Evolutionary conservation across 2,113 vertebrate species (phyloP).

Genomic region (Synodontis membranacea): DNA sequence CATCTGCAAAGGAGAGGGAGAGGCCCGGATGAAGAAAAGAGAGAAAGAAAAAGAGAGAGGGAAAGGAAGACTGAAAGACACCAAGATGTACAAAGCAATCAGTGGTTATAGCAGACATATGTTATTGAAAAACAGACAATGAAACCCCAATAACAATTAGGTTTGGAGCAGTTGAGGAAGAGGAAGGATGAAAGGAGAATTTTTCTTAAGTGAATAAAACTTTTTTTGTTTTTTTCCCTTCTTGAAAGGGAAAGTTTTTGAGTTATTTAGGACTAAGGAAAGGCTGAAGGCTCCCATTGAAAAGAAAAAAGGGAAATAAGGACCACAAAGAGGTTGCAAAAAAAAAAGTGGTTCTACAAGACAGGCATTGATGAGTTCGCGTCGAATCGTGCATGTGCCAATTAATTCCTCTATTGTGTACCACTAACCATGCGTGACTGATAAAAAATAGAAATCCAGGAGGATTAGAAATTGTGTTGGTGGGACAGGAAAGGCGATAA

Average conservation of each 20-base stretch:
- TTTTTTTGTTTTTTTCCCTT: neutral
- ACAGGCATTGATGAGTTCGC: slow-evolving; percentile 64
- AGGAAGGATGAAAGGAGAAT: slow-evolving; percentile 37
- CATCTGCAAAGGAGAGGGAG: slow-evolving; percentile 85
- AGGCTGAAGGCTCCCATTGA: slow-evolving; percentile 23
- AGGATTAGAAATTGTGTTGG: slow-evolving; percentile 66
- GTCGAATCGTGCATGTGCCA: slow-evolving; percentile 63
- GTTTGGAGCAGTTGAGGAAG: slow-evolving; percentile 14
- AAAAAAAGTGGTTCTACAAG: slow-evolving; percentile 54
- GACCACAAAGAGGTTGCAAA: slow-evolving; percentile 34
- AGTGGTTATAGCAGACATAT: slow-evolving; percentile 44
- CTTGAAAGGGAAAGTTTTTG: slow-evolving; percentile 22
- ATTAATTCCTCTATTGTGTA: slow-evolving; percentile 68
- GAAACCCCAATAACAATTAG: slow-evolving; percentile 33
- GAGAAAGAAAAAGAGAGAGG: slow-evolving; percentile 30
- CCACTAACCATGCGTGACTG: slow-evolving; percentile 64
- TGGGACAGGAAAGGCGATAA: slow-evolving; percentile 66
- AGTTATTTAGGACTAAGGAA: slow-evolving; percentile 33
- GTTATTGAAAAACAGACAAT: slow-evolving; percentile 37
- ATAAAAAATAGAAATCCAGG: slow-evolving; percentile 60
- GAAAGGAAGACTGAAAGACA: slow-evolving; percentile 27
- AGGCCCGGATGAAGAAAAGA: slow-evolving; percentile 49
- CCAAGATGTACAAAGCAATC: slow-evolving; percentile 43
- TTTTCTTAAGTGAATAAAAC: neutral
- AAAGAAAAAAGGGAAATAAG: slow-evolving; percentile 36